Base-by-base conservation (phyloP, 2,888 invertebrate genomes). In the Drosophila kuntzei region DNA sequence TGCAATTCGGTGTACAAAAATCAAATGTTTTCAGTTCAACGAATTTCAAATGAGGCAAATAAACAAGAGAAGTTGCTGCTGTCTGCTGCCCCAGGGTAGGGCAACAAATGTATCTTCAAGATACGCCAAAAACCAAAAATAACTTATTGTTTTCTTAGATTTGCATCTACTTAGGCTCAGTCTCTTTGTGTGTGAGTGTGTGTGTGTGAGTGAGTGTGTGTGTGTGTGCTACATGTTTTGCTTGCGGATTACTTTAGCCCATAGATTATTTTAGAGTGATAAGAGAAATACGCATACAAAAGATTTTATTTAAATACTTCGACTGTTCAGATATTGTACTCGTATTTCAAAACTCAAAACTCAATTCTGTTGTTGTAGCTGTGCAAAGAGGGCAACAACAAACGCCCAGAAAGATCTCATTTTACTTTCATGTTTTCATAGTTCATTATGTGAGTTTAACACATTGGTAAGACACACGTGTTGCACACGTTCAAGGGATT, bases 31-130 rank as follows among this genome's bases (percentile, higher is more conserved):
- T 71, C 80, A 79, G 80, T 80, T 81, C 80, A 81, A 68, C 76
- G 80, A 80, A 80, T 80, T 76, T 78, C 78, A 73, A 80, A 80
- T 78, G 78, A 80, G 76, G 62, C 73, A 80, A 78, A 71, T 64
- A 78, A 75, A 69, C 72, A 80, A 72, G 71, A 65, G 43, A 59
- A 58, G 47, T 54, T n/a, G 32, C 50, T 50, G 32, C 41, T 50
- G 60, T 32, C 59, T 50, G 46, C 51, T 34, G 29, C 44, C 27
- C 4, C 27, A n/a, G 41, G 59, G 59, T 50, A 49, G 41, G 59
- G 57, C 53, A 37, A 65, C 50, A 70, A 64, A 77, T 67, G 71
- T 71, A 78, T 71, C 77, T 78, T 74, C 25, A 79, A 71, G 79
- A 78, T 71, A 76, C 71, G 49, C 44, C 36, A 54, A 44, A 47